These are phyloP conservation scores for Paramisgurnus dabryanus DNA, from an alignment of 2,113 vertebrate genomes.

Conservation along the genomic window DNA sequence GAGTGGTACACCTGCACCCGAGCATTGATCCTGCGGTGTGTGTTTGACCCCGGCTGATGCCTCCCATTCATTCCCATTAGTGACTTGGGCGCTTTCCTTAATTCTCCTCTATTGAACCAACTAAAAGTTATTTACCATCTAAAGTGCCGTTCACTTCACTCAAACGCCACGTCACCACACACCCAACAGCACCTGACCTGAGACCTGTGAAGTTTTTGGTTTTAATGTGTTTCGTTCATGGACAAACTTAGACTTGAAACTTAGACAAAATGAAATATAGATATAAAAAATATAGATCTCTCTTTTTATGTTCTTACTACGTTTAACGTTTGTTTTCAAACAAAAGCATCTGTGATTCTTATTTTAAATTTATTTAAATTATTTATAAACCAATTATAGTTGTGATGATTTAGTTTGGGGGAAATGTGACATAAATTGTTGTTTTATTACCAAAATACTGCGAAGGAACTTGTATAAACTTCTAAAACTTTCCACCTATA, in stretches of 20 bases:
- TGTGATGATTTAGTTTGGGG: too few relatives aligned
- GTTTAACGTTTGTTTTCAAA: too few relatives aligned
- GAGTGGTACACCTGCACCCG: slow-evolving; percentile 70
- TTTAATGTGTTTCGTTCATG: background rate
- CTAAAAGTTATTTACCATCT: slow-evolving; percentile 75
- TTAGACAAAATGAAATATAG: too few relatives aligned
- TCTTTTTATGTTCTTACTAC: too few relatives aligned
- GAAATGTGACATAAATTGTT: too few relatives aligned
- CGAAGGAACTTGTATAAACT: too few relatives aligned
- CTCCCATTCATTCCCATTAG: slow-evolving; percentile 83
- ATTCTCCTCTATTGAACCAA: slow-evolving; percentile 77
- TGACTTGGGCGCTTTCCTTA: slow-evolving; percentile 70
- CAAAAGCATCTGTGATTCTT: too few relatives aligned
- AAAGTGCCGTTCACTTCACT: slow-evolving; percentile 56
- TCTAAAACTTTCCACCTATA: background rate
- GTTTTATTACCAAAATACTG: too few relatives aligned
- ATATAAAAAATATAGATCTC: too few relatives aligned
- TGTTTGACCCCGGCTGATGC: slow-evolving; percentile 73
- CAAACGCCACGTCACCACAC: slow-evolving; percentile 20
- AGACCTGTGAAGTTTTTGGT: background rate
- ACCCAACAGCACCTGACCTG: background rate
- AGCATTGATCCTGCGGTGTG: slow-evolving; percentile 75
- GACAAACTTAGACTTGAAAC: background rate
- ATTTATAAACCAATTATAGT: too few relatives aligned
- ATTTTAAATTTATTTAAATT: too few relatives aligned